phyloP scores from a whole-genome alignment of 2,888 invertebrate genomes.

The Agrochola macilenta region DNA sequence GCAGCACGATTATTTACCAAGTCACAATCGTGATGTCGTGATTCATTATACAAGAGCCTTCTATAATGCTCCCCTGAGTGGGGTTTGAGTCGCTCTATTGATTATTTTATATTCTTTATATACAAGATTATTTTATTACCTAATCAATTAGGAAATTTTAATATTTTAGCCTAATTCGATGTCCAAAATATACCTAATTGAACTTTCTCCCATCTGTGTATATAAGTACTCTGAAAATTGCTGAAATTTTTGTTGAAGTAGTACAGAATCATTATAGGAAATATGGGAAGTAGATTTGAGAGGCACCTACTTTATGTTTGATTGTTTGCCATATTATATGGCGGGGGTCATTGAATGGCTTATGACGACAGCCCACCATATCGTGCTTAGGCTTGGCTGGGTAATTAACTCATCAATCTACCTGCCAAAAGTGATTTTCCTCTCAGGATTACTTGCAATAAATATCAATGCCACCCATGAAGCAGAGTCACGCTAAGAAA shows the following conservation, averaged over 20 bases:
- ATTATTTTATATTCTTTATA: conserved; percentile 14
- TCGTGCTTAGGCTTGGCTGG: neutral
- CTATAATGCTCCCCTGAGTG: conserved; percentile 39
- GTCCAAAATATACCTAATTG: neutral
- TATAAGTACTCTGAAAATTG: neutral
- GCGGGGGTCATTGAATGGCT: conserved; percentile 39
- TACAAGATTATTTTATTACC: neutral
- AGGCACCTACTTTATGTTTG: conserved; percentile 9
- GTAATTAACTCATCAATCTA: conserved; percentile 6
- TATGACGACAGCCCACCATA: conserved; percentile 17
- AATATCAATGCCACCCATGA: neutral
- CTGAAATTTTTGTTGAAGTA: neutral
- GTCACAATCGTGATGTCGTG: conserved; percentile 78
- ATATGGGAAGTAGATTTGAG: neutral
- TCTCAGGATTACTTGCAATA: neutral
- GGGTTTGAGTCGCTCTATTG: conserved; percentile 15
- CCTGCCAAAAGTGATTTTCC: neutral
- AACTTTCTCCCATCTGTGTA: neutral
- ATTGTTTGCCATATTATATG: conserved; percentile 41
- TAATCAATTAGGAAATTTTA: conserved; percentile 5
- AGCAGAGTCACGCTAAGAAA: neutral
- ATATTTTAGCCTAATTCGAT: neutral
- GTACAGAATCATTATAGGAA: neutral
- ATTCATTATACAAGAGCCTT: conserved; percentile 68
- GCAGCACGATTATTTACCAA: conserved; percentile 64